A percentile compares a stretch with the other conserved stretches of the same genome.
These are phyloP conservation scores for Phocoena phocoena DNA, from an alignment of 2,113 vertebrate species.

Conservation along the genomic window DNA sequence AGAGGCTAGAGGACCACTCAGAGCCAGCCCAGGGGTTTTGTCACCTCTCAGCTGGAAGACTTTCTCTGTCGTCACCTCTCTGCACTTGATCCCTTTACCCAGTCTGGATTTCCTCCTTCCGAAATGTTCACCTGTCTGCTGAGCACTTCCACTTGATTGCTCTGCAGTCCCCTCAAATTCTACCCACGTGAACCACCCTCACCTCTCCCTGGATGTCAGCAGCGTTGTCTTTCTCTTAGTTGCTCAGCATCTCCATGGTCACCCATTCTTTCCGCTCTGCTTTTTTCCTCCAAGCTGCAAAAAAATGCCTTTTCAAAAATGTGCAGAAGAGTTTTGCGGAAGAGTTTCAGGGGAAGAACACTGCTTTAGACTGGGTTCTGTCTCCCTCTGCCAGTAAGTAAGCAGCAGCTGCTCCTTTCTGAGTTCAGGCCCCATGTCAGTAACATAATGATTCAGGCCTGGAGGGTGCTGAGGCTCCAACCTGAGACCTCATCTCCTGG, in stretches of 20 bases:
- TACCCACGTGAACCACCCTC: background rate
- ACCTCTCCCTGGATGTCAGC: background rate
- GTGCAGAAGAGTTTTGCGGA: background rate
- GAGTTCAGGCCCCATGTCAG: background rate
- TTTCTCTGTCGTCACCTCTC: background rate
- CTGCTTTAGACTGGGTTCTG: background rate
- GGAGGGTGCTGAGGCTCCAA: background rate
- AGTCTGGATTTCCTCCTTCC: background rate
- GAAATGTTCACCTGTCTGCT: background rate
- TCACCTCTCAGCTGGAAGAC: background rate
- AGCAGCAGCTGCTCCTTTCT: background rate
- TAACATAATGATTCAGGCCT: background rate
- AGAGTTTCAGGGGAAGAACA: background rate
- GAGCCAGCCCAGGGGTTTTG: background rate
- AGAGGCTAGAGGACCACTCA: background rate
- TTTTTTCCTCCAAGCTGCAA: conserved; percentile 1
- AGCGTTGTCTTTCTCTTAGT: background rate
- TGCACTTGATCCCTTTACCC: background rate
- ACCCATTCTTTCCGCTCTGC: background rate
- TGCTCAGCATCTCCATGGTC: background rate
- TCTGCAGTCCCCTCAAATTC: background rate
- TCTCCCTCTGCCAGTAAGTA: background rate
- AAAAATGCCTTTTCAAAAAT: background rate
- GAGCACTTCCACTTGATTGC: background rate
- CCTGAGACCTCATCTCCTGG: background rate